phyloP scores from a whole-genome alignment of 2,113 vertebrate genomes.

The Phasianus colchicus region DNA sequence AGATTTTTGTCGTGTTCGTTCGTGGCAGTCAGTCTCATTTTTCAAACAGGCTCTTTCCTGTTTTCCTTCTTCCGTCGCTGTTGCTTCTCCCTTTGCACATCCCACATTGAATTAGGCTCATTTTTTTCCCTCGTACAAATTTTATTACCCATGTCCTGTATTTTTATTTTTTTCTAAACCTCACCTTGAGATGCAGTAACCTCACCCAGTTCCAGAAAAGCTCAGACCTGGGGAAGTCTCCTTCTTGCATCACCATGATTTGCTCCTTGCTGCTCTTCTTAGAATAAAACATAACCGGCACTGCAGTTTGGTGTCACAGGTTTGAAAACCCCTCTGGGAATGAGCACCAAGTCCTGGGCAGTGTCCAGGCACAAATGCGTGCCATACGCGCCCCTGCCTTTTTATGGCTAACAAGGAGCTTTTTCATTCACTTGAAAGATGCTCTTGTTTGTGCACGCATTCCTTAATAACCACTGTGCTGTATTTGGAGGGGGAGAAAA shows the following conservation, averaged over 20 bases:
- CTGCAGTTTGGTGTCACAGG: not conserved
- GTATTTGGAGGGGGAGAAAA: not conserved
- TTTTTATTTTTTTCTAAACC: not conserved
- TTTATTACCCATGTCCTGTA: not conserved
- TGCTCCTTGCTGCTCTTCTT: not conserved
- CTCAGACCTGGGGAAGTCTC: accelerated
- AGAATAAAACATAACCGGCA: not conserved
- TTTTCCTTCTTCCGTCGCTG: not conserved
- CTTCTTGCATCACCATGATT: not conserved
- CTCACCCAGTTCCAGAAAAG: not conserved
- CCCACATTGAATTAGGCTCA: not conserved
- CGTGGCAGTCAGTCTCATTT: not conserved
- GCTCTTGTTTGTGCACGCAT: accelerated
- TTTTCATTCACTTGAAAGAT: not conserved
- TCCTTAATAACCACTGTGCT: accelerated
- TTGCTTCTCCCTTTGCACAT: not conserved
- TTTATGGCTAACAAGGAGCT: not conserved
- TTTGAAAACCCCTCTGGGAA: not conserved
- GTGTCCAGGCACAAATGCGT: accelerated
- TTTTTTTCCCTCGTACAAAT: not conserved
- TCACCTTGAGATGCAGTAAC: not conserved
- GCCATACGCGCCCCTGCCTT: accelerated
- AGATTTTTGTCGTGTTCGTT: not conserved
- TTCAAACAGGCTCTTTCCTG: not conserved
- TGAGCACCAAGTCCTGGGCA: not conserved